phyloP scores from a whole-genome alignment of 1,140 invertebrate genomes.

The Drepana arcuata region DNA sequence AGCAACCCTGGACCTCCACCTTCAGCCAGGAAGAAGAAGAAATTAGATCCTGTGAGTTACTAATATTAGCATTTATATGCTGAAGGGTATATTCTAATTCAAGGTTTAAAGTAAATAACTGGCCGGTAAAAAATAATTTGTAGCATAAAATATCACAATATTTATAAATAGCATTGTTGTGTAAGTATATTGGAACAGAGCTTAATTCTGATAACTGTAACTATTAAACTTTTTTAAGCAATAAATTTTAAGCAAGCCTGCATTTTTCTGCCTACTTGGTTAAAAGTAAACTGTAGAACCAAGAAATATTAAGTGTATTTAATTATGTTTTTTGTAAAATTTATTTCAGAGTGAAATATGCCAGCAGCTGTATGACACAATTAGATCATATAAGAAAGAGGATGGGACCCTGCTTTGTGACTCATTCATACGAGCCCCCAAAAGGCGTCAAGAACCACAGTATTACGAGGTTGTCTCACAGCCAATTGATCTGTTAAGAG shows the following conservation, averaged over 20 bases:
- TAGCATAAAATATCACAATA: no score
- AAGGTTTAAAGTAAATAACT: no score
- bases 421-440: constrained; percentile 94
- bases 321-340: no score
- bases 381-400: constrained; percentile 92
- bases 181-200: no score
- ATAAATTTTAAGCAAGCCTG: constrained; percentile 2
- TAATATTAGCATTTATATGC: no score
- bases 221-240: background rate
- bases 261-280: no score
- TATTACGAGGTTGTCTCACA: constrained; percentile 94
- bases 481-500: constrained; percentile 93
- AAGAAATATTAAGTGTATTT: no score
- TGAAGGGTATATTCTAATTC: no score
- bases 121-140: no score
- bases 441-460: constrained; percentile 89
- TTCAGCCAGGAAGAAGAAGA: constrained; percentile 52
- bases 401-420: constrained; percentile 94
- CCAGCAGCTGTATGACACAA: constrained; percentile 93
- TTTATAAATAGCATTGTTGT: no score
- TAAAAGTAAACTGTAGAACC: no score
- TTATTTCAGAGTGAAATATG: constrained; percentile 83
- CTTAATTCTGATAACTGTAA: background rate
- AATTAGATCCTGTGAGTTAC: constrained; percentile 57
- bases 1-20: constrained; percentile 56